These are phyloP conservation scores for Balearica regulorum DNA, from an alignment of 2,797 vertebrate species.

Conservation along the genomic window DNA sequence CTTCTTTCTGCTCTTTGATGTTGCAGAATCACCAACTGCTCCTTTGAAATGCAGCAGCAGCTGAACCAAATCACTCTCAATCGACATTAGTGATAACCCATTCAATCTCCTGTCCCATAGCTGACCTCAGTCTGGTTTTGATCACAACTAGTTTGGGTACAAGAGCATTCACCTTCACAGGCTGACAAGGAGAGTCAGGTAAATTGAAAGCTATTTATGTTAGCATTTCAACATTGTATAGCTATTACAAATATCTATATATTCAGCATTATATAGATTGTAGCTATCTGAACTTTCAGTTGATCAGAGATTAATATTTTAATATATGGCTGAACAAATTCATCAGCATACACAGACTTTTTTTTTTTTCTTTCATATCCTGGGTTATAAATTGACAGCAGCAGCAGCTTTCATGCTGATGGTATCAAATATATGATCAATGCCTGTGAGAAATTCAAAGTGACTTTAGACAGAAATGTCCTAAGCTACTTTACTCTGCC, in stretches of 20 bases:
- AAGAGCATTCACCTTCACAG: conserved; percentile 52
- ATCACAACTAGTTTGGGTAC: conserved; percentile 38
- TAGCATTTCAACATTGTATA: background rate
- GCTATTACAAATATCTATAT: conserved; percentile 2
- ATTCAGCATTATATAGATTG: background rate
- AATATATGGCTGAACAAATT: background rate
- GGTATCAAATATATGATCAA: conserved; percentile 27
- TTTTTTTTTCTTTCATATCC: background rate
- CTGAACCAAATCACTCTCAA: conserved; percentile 50
- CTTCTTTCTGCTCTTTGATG: conserved; percentile 20
- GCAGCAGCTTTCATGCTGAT: background rate
- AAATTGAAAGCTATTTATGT: conserved; percentile 33
- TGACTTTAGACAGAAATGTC: conserved; percentile 11
- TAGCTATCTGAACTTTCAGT: background rate
- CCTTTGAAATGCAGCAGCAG: conserved; percentile 43
- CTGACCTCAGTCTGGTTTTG: conserved; percentile 56
- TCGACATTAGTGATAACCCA: conserved; percentile 5
- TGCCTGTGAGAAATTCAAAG: conserved; percentile 18
- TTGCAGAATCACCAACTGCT: conserved; percentile 5
- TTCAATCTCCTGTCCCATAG: conserved; percentile 40
- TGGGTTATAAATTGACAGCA: background rate
- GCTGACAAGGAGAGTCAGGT: conserved; percentile 35
- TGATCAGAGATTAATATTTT: conserved; percentile 24
- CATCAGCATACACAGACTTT: background rate
- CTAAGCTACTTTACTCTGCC: background rate